phyloP scores from a whole-genome alignment of 1,140 invertebrate genomes.

The Papilio helenus region DNA sequence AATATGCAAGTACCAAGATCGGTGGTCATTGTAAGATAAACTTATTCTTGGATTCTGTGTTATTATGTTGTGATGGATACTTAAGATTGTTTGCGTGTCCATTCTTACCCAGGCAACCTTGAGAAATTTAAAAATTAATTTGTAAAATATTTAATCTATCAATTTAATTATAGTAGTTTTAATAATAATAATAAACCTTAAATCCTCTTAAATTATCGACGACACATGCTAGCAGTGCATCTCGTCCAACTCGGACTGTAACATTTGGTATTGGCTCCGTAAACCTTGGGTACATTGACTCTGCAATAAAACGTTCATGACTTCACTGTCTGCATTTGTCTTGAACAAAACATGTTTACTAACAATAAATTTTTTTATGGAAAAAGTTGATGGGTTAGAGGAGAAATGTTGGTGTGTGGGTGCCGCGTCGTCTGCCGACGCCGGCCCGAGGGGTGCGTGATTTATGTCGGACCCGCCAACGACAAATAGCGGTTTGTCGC shows the following conservation, averaged over 20 bases:
- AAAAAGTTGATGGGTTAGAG: slow-evolving; percentile 39
- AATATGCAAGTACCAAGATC: slow-evolving; percentile 94
- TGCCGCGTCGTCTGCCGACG: slow-evolving; percentile 63
- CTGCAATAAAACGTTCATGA: slow-evolving; percentile 67
- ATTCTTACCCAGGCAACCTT: slow-evolving; percentile 95
- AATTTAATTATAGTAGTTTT: neutral
- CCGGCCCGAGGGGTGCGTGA: slow-evolving; percentile 63
- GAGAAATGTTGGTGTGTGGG: slow-evolving; percentile 45
- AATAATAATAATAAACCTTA: slow-evolving; percentile 86
- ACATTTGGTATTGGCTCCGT: slow-evolving; percentile 96
- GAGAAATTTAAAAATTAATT: slow-evolving; percentile 46
- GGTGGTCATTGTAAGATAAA: slow-evolving; percentile 92
- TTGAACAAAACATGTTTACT: slow-evolving; percentile 58
- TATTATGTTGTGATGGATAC: slow-evolving; percentile 94
- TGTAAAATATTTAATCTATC: neutral
- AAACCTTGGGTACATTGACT: slow-evolving; percentile 89
- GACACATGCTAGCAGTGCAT: slow-evolving; percentile 95
- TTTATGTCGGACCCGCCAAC: slow-evolving; percentile 67
- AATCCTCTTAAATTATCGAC: slow-evolving; percentile 95
- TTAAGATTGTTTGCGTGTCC: slow-evolving; percentile 95
- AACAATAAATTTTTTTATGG: slow-evolving; percentile 53
- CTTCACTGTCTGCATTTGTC: slow-evolving; percentile 42
- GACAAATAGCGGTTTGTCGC: slow-evolving; percentile 78
- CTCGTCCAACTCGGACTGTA: slow-evolving; percentile 94
- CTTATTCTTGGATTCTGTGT: slow-evolving; percentile 94